phyloP scores from a whole-genome alignment of 2,113 vertebrate genomes.

The Brevimyrus niger region DNA sequence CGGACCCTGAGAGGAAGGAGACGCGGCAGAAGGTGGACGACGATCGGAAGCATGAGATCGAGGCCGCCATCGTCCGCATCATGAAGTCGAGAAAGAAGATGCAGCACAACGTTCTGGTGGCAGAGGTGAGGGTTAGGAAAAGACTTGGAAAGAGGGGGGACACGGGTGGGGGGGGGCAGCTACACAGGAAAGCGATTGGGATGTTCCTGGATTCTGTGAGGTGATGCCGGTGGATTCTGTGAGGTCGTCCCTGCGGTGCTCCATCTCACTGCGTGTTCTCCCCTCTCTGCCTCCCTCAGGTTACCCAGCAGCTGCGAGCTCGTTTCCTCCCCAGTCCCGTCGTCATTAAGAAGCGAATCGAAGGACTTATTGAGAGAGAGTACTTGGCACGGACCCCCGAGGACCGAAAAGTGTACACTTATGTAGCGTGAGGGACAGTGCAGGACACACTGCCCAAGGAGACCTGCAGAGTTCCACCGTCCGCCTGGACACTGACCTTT shows the following conservation, averaged over 20 bases:
- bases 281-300: constrained; percentile 55
- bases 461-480: neutral
- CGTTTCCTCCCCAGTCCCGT: constrained; percentile 95
- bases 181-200: neutral
- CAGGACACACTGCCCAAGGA: neutral
- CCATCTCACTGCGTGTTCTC: neutral
- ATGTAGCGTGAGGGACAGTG: constrained; percentile 78
- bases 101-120: constrained; percentile 94
- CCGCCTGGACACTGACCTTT: neutral
- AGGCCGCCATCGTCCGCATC: constrained; percentile 95
- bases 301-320: constrained; percentile 91
- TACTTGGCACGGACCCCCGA: constrained; percentile 97
- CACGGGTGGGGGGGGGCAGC: neutral
- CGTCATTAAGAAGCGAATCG: constrained; percentile 98
- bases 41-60: constrained; percentile 95
- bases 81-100: constrained; percentile 99
- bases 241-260: neutral
- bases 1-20: constrained; percentile 92
- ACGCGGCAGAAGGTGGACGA: constrained; percentile 95
- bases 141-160: neutral
- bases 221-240: neutral
- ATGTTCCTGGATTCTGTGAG: neutral
- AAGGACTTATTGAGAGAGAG: constrained; percentile 99
- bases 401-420: constrained; percentile 97
- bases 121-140: constrained; percentile 69